A percentile compares a stretch with the other conserved stretches of the same genome.
phyloP scores from a whole-genome alignment of 2,797 vertebrate genomes.

The Acestrorhynchus altus region DNA sequence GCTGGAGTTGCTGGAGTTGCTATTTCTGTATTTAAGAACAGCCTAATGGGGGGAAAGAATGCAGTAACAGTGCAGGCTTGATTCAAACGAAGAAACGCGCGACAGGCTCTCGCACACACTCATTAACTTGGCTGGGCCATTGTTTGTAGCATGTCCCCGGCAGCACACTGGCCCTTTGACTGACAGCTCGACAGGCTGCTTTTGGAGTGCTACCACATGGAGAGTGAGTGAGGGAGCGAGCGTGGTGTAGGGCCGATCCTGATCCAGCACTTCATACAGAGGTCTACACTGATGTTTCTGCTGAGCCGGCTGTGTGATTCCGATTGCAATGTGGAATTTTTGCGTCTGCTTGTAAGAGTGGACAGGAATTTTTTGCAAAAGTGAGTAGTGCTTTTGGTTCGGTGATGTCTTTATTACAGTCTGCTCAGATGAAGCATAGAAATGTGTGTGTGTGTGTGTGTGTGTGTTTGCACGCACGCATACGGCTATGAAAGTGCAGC shows the following conservation, averaged over 20 bases:
- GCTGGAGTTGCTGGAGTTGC: background rate
- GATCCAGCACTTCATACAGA: conserved; percentile 12
- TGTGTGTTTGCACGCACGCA: background rate
- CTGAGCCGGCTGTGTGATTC: background rate
- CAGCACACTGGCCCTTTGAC: conserved; percentile 74
- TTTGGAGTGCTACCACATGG: conserved; percentile 76
- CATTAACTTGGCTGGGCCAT: conserved; percentile 76
- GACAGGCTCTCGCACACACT: conserved; percentile 65
- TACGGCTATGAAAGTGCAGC: conserved; percentile 31
- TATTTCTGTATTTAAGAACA: conserved; percentile 15
- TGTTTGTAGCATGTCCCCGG: conserved; percentile 73
- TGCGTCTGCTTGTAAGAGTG: background rate
- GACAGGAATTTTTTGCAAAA: background rate
- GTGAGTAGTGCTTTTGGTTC: background rate
- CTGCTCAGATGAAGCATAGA: conserved; percentile 14
- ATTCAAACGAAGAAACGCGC: conserved; percentile 72
- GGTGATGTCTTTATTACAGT: conserved; percentile 52
- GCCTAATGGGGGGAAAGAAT: conserved; percentile 48
- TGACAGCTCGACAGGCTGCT: conserved; percentile 75
- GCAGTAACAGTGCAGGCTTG: conserved; percentile 64
- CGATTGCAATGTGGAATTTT: background rate
- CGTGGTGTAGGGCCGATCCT: conserved; percentile 56
- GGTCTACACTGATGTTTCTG: background rate
- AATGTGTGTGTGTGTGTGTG: no score
- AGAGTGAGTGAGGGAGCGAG: conserved; percentile 72